Conservation (phyloP, 2,113 vertebrate species). For the Mesocricetus auratus region DNA sequence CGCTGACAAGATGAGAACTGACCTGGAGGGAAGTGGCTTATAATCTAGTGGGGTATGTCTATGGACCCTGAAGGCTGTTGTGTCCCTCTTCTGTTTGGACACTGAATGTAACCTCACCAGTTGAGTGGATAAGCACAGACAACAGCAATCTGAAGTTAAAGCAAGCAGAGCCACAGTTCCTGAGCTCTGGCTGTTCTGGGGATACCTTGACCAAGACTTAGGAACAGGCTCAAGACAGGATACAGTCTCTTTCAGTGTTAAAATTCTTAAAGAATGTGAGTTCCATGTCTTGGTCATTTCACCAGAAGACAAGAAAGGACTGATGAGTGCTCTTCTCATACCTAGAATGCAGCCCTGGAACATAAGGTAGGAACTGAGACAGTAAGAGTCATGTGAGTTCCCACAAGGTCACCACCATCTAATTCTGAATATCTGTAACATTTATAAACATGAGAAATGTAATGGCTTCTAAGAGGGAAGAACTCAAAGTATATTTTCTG, state of each 20-base stretch:
- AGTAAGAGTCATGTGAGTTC: not conserved
- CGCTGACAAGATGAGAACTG: not conserved
- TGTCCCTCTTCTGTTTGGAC: not conserved
- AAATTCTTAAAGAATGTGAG: not conserved
- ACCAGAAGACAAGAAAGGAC: not conserved
- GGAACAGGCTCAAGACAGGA: not conserved
- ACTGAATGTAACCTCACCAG: not conserved
- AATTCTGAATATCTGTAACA: not conserved
- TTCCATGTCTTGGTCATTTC: not conserved
- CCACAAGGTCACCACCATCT: not conserved
- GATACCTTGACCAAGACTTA: not conserved
- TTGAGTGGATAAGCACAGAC: not conserved
- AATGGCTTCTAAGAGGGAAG: not conserved
- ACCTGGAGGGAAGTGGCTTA: not conserved
- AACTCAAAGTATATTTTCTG: slow-evolving; percentile 5
- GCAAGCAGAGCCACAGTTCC: not conserved
- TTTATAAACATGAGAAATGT: not conserved
- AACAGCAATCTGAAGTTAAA: not conserved
- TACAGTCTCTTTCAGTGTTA: not conserved
- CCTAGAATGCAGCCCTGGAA: not conserved
- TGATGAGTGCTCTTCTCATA: not conserved
- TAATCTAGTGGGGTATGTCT: not conserved
- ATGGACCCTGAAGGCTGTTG: not conserved
- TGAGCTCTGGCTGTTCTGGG: not conserved
- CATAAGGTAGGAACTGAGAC: not conserved